Evolutionary conservation across 2,797 vertebrate species (phyloP).

Genomic region (Sarcoramphus papa): DNA sequence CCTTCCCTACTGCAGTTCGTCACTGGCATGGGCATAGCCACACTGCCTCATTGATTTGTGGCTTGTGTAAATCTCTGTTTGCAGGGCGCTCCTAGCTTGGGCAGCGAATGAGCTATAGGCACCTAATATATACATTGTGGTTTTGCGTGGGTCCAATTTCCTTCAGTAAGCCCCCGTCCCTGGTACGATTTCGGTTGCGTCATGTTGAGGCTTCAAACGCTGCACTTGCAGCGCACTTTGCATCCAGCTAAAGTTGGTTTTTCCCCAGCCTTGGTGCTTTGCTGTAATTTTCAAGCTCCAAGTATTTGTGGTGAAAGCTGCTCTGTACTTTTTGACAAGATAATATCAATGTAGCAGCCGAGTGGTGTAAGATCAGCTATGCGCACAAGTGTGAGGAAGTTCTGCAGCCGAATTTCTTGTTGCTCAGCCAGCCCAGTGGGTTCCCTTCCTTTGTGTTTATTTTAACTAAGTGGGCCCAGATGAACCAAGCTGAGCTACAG

Average conservation of each 20-base stretch:
- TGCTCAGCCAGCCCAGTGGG: constrained; percentile 1
- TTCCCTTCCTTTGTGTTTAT: constrained; percentile 23
- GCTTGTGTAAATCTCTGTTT: not conserved
- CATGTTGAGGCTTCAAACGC: not conserved
- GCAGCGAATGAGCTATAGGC: not conserved
- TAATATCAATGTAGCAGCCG: not conserved
- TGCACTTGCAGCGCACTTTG: constrained; percentile 12
- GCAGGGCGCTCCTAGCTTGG: not conserved
- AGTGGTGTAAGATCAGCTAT: constrained; percentile 27
- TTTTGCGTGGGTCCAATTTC: not conserved
- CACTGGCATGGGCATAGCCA: not conserved
- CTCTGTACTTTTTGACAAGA: constrained; percentile 34
- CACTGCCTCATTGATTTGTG: not conserved
- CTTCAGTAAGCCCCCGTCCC: not conserved
- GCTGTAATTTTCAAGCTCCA: not conserved
- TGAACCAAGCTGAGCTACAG: not conserved
- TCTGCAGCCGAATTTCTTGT: constrained; percentile 1
- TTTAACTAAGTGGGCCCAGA: constrained; percentile 52
- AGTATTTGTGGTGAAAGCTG: constrained; percentile 22
- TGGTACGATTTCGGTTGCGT: not conserved
- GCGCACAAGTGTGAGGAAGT: constrained; percentile 6
- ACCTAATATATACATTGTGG: not conserved
- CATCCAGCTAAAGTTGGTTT: constrained; percentile 61
- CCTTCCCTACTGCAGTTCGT: not conserved
- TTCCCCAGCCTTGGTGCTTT: not conserved